Evolutionary conservation across 2,797 vertebrate genomes (phyloP).

Genomic region (Salmo trutta): DNA sequence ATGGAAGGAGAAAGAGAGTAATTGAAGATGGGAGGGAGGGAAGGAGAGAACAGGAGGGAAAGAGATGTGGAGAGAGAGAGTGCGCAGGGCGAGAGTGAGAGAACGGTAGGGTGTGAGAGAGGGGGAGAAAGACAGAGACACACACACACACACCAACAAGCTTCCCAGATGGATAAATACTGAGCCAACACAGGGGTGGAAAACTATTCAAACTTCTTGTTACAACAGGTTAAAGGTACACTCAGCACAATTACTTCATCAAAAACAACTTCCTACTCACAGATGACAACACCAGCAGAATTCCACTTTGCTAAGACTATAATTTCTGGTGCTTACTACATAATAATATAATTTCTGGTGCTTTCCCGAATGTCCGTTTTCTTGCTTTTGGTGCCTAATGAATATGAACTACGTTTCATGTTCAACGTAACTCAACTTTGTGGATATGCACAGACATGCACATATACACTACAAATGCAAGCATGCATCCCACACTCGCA

Average conservation of each 20-base stretch:
- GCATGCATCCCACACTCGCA: not conserved
- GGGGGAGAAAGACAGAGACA: not conserved
- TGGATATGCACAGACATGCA: not conserved
- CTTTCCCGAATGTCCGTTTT: too few relatives aligned
- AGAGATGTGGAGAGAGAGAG: conserved; percentile 9
- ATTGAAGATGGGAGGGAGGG: conserved; percentile 4
- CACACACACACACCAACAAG: conserved; percentile 4
- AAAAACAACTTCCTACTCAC: not conserved
- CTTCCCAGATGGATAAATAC: not conserved
- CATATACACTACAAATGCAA: conserved; percentile 4
- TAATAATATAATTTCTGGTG: too few relatives aligned
- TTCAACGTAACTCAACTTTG: too few relatives aligned
- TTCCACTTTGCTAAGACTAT: not conserved
- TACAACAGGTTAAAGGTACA: not conserved
- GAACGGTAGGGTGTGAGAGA: not conserved
- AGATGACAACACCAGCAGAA: not conserved
- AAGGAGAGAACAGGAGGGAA: conserved; percentile 3
- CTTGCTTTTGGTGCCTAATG: too few relatives aligned
- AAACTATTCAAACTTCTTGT: not conserved
- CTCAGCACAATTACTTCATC: not conserved
- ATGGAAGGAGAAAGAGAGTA: not conserved
- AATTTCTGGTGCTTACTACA: not conserved
- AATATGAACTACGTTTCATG: too few relatives aligned
- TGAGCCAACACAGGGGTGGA: conserved; percentile 2
- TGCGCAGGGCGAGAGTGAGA: not conserved